Evolutionary conservation across 1,140 invertebrate genomes (phyloP).

Genomic region (Dysdera silvatica): DNA sequence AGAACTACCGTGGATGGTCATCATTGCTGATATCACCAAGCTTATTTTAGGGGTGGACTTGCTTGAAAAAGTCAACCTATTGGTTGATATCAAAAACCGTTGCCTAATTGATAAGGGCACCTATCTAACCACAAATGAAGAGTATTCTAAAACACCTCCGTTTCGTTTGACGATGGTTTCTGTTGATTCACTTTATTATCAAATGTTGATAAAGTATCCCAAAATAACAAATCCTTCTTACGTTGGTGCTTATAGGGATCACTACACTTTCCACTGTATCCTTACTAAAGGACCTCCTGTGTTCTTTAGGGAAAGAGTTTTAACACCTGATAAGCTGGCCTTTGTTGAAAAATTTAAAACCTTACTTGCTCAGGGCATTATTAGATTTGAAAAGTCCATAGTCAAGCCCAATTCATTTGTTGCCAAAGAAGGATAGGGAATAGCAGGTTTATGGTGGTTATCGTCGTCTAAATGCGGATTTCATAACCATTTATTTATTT

Average conservation of each 20-base stretch:
- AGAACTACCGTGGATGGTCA: too few relatives aligned
- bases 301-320: background rate
- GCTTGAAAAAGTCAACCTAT: too few relatives aligned
- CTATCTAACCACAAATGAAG: too few relatives aligned
- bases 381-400: background rate
- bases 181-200: too few relatives aligned
- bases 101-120: too few relatives aligned
- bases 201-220: background rate
- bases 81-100: too few relatives aligned
- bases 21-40: too few relatives aligned
- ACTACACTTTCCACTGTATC: background rate
- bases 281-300: background rate
- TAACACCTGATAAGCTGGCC: background rate
- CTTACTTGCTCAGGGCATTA: background rate
- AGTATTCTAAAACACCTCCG: too few relatives aligned
- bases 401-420: constrained; percentile 24
- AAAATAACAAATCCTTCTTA: background rate
- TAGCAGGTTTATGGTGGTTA: constrained; percentile 22
- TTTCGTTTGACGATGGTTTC: too few relatives aligned
- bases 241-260: background rate
- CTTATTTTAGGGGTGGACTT: too few relatives aligned
- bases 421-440: constrained; percentile 26
- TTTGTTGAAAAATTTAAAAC: background rate
- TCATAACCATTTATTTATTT: too few relatives aligned
- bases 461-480: constrained; percentile 11